These are phyloP conservation scores for Halcyon chelicuti DNA, from an alignment of 2,797 vertebrate genomes.

Conservation along the genomic window DNA sequence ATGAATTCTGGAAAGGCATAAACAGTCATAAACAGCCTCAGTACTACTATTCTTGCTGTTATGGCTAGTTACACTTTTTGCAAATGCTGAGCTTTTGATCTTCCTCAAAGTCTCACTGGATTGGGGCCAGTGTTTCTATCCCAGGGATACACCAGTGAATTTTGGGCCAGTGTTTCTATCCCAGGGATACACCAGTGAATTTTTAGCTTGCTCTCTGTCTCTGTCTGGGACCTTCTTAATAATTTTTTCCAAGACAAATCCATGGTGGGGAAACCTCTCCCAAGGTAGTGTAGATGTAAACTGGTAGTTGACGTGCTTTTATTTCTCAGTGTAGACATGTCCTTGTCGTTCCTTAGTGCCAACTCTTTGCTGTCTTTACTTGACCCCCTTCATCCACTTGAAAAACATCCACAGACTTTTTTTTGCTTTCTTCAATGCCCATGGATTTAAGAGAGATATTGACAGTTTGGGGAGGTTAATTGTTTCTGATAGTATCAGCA, in stretches of 20 bases:
- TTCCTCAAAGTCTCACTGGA: not conserved
- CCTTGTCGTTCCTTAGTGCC: not conserved
- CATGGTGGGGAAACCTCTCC: accelerated
- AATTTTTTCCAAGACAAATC: not conserved
- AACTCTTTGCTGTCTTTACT: not conserved
- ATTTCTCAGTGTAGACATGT: not conserved
- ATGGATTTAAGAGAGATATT: not conserved
- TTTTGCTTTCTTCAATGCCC: not conserved
- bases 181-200: not conserved
- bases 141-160: not conserved
- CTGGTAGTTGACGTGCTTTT: not conserved
- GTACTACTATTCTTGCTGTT: not conserved
- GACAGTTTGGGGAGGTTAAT: not conserved
- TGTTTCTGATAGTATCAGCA: slow-evolving; percentile 5
- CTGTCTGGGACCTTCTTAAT: not conserved
- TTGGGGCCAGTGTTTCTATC: not conserved
- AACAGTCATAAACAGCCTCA: not conserved
- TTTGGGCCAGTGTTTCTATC: not conserved
- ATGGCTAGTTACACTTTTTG: not conserved
- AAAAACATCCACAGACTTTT: not conserved
- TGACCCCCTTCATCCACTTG: not conserved
- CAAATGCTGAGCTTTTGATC: accelerated
- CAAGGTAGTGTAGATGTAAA: not conserved
- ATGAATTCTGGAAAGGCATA: not conserved
- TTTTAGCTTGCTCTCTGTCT: not conserved